Conservation (phyloP, 2,888 invertebrate genomes). For the Agonopterix alstromeriana region DNA sequence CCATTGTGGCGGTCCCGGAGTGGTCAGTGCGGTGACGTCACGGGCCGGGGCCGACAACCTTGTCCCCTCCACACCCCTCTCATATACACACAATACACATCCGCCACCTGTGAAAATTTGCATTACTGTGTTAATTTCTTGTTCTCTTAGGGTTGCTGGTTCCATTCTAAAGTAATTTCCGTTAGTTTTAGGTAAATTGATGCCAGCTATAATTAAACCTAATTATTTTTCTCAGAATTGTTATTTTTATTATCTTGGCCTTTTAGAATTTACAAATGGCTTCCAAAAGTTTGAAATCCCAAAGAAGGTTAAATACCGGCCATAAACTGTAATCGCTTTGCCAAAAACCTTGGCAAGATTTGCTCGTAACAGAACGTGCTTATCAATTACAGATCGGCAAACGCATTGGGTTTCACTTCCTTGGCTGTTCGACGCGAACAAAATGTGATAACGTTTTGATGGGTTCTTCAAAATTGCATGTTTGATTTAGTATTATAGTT, state of each 20-base stretch:
- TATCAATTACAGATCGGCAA: constrained; percentile 1
- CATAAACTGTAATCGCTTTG: constrained; percentile 5
- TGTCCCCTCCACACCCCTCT: constrained; percentile 33
- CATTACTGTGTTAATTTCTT: constrained; percentile 20
- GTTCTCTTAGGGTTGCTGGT: constrained; percentile 1
- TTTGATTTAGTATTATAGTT: no score
- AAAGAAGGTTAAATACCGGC: not conserved
- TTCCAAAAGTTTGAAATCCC: no score
- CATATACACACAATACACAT: constrained; percentile 18
- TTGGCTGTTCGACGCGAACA: not conserved
- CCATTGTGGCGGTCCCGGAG: constrained; percentile 67
- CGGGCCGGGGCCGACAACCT: constrained; percentile 71
- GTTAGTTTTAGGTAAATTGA: no score
- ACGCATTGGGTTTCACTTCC: constrained; percentile 1
- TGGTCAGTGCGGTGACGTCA: constrained; percentile 74
- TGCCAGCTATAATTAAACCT: no score
- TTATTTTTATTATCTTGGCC: no score
- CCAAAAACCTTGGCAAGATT: constrained; percentile 3
- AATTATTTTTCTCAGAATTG: no score
- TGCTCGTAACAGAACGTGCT: constrained; percentile 5
- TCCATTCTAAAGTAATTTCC: not conserved
- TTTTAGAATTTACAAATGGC: no score
- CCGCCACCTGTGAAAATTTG: constrained; percentile 21
- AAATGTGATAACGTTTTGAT: no score
- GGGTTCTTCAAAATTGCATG: no score